A percentile compares a stretch with the other conserved stretches of the same genome.
phyloP scores from a whole-genome alignment of 1,140 invertebrate species.

The Meloidogyne floridensis region DNA sequence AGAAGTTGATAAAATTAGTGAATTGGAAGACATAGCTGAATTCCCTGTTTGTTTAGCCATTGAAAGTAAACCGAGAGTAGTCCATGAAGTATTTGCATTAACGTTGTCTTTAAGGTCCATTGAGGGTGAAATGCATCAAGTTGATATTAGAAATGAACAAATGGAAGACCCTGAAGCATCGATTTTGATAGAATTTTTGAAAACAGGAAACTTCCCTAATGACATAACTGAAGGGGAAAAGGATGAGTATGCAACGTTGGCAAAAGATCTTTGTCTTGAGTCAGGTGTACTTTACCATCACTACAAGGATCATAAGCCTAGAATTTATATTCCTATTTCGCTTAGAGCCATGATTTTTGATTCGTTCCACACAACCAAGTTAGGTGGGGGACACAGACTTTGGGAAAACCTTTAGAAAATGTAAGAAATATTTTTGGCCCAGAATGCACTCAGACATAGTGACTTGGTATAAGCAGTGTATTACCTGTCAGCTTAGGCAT shows the following conservation, averaged over 20 bases:
- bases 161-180: background rate
- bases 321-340: background rate
- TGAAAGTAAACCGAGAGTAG: background rate
- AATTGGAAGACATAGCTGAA: too few species aligned
- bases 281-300: background rate
- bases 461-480: conserved; percentile 17
- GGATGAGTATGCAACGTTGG: background rate
- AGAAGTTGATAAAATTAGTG: too few species aligned
- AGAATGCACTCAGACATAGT: conserved; percentile 15
- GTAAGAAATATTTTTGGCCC: background rate
- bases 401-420: conserved; percentile 29
- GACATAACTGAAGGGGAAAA: background rate
- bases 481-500: conserved; percentile 18
- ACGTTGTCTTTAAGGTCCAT: background rate
- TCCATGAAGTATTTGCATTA: background rate
- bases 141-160: background rate
- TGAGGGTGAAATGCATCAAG: background rate
- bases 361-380: conserved; percentile 12
- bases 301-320: background rate
- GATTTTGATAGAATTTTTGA: background rate
- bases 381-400: conserved; percentile 24
- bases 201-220: too few species aligned
- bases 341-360: conserved; percentile 14
- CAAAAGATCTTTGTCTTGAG: background rate
- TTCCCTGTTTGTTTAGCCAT: conserved; percentile 19